phyloP scores from a whole-genome alignment of 92 coral and sea anemone species.

The Porites lobata region DNA sequence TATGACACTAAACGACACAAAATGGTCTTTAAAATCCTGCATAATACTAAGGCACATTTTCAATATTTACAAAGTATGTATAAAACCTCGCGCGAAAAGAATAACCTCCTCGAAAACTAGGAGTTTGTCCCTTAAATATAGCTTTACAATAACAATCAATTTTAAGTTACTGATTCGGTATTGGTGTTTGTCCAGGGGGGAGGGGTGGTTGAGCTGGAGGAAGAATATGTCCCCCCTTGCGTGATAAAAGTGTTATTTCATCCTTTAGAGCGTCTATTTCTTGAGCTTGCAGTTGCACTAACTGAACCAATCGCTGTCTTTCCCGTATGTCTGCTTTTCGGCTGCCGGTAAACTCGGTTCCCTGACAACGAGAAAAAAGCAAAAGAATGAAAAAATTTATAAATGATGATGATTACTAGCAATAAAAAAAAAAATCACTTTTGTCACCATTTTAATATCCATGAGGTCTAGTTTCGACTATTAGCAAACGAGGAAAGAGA shows the following conservation, averaged over 20 bases:
- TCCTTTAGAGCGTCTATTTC: slow-evolving; percentile 99
- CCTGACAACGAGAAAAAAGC: slow-evolving; percentile 60
- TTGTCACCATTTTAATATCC: no score
- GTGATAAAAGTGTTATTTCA: slow-evolving; percentile 95
- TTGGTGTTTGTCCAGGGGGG: slow-evolving; percentile 98
- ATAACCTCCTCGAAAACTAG: neutral
- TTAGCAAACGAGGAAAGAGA: no score
- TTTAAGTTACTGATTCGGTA: slow-evolving; percentile 81
- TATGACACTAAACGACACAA: neutral
- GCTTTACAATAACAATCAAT: neutral
- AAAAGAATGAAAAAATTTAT: neutral
- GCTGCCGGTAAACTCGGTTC: slow-evolving; percentile 97
- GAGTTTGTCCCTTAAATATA: neutral
- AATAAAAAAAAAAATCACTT: no score
- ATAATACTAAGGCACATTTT: neutral
- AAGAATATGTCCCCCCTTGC: slow-evolving; percentile 98
- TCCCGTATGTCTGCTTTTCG: slow-evolving; percentile 97
- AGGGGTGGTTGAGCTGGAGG: slow-evolving; percentile 99
- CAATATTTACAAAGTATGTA: slow-evolving; percentile 40
- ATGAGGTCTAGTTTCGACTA: no score
- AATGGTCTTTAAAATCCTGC: neutral
- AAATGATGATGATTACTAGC: neutral
- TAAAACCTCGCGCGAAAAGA: slow-evolving; percentile 11
- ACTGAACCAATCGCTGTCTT: slow-evolving; percentile 95
- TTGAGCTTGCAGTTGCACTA: slow-evolving; percentile 99